Base-by-base conservation (phyloP, 2,113 vertebrate species). In the Otus sunia region DNA sequence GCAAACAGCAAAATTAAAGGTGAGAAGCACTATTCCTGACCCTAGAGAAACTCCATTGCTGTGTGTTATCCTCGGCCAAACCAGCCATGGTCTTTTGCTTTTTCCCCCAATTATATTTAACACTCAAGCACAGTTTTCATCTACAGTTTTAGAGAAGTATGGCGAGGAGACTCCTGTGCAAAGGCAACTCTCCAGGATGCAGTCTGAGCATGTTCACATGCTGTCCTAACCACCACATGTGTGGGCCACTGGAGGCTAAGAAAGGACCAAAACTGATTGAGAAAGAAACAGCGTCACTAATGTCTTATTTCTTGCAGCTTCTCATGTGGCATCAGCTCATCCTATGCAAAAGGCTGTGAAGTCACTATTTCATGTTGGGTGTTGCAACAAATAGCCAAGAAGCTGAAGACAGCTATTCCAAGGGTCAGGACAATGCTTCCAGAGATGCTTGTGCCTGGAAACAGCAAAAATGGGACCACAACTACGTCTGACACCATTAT, bases 181-280 rank as follows among this genome's bases (percentile, higher is more conserved):
- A 76, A 72, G 47, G 45, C 15, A 85, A 53, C 60, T 85, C 60
- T 85, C 53, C 69, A 56, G 58, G 71, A 21, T 1, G 6, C 41
- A 64, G 19, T 18, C 0, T 17, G 45, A 66, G 75, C 66, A 36
- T 11, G 69, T 25, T 49, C 45, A 6, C 39, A 7, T 1, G 7
- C 1, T 16, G n/a, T 9, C 56, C 52, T 34, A 16, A 29, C 6
- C 36, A 62, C 49, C 37, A 36, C 7, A 3, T 0, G 0, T 16
- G 19, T 23, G 67, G n/a, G 34, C 32, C 20, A 43, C 11, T 55
- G 53, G 14, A 66, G 10, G 62, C 67, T 68, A 90, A 68, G 45
- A 52, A 75, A 39, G 39, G 43, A 25, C 27, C 19, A 39, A 6
- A 83, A 67, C 15, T 6, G 16, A 66, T 2, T 47, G 9, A 68